Percentiles rank a stretch among this genome's conserved stretches.
Evolutionary conservation across 2,113 vertebrate genomes (phyloP).

Genomic region (Forbesichthys agassizii): DNA sequence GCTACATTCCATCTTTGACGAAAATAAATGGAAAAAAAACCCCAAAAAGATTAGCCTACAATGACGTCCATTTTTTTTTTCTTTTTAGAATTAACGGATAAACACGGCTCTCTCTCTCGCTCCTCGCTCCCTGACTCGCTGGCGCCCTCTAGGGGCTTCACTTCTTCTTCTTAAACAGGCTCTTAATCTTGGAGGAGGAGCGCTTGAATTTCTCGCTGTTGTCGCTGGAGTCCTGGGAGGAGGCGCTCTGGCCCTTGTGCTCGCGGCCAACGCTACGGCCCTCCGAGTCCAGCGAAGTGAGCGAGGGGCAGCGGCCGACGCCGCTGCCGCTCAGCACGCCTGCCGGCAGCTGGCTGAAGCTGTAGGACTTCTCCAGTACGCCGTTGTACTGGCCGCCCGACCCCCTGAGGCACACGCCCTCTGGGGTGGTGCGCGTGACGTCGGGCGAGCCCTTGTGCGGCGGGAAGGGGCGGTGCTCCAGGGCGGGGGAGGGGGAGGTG

Average conservation of each 20-base stretch:
- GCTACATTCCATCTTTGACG: slow-evolving; percentile 82
- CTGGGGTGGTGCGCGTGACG: slow-evolving; percentile 80
- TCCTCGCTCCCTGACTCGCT: slow-evolving; percentile 18
- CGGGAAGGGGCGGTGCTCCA: slow-evolving; percentile 75
- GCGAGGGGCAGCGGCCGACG: slow-evolving; percentile 84
- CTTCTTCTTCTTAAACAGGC: slow-evolving; percentile 94
- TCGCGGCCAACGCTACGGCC: slow-evolving; percentile 80
- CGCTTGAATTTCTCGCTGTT: slow-evolving; percentile 93
- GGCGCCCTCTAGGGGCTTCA: slow-evolving; percentile 41
- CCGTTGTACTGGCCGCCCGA: slow-evolving; percentile 84
- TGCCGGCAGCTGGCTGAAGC: slow-evolving; percentile 89
- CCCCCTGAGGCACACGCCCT: slow-evolving; percentile 39
- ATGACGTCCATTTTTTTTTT: slow-evolving; percentile 57
- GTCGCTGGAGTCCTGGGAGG: slow-evolving; percentile 89
- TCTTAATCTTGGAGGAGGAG: slow-evolving; percentile 95
- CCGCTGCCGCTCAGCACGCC: slow-evolving; percentile 73
- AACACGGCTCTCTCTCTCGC: slow-evolving; percentile 46
- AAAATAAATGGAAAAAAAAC: slow-evolving; percentile 54
- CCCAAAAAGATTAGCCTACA: slow-evolving; percentile 68
- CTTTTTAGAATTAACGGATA: slow-evolving; percentile 56
- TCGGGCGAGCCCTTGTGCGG: slow-evolving; percentile 85
- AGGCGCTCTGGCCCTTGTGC: slow-evolving; percentile 84
- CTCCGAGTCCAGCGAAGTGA: slow-evolving; percentile 84
- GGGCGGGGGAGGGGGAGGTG: slow-evolving; percentile 64
- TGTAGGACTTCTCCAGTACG: slow-evolving; percentile 96